Evolutionary conservation across 2,797 vertebrate species (phyloP).

Genomic region (Aselliscus stoliczkanus): DNA sequence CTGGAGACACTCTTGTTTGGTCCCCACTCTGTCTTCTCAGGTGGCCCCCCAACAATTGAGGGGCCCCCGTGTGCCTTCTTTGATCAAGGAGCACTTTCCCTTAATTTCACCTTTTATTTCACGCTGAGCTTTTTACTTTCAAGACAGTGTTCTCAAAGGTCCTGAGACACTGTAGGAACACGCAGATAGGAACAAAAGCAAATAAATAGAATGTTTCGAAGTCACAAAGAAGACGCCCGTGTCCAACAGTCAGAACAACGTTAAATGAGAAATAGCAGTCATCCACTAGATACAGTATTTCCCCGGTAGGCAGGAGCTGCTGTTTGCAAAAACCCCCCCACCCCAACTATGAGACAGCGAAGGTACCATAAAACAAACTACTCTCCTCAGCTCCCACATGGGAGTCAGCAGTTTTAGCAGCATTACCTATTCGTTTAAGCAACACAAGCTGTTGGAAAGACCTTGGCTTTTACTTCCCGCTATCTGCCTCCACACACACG

Average conservation of each 20-base stretch:
- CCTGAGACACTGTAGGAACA: conserved; percentile 48
- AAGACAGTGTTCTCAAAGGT: conserved; percentile 49
- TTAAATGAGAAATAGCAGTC: conserved; percentile 53
- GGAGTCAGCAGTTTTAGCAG: not conserved
- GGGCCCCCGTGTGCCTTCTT: not conserved
- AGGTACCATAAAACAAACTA: not conserved
- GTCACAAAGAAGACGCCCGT: conserved; percentile 35
- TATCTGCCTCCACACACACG: not conserved
- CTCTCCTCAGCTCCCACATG: not conserved
- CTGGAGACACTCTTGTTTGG: not conserved
- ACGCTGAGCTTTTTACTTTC: conserved; percentile 15
- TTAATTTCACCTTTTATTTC: conserved; percentile 26
- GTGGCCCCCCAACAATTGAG: not conserved
- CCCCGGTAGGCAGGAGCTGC: not conserved
- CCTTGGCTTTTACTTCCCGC: not conserved
- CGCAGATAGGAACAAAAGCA: conserved; percentile 60
- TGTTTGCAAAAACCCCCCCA: not conserved
- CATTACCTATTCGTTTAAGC: not conserved
- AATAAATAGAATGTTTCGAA: conserved; percentile 53
- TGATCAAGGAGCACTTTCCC: conserved; percentile 11
- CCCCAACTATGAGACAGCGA: not conserved
- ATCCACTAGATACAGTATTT: not conserved
- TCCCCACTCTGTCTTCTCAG: not conserved
- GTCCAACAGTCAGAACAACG: not conserved
- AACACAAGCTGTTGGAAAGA: not conserved